phyloP scores from a whole-genome alignment of 2,113 vertebrate species.

The Trichomycterus rosablanca region DNA sequence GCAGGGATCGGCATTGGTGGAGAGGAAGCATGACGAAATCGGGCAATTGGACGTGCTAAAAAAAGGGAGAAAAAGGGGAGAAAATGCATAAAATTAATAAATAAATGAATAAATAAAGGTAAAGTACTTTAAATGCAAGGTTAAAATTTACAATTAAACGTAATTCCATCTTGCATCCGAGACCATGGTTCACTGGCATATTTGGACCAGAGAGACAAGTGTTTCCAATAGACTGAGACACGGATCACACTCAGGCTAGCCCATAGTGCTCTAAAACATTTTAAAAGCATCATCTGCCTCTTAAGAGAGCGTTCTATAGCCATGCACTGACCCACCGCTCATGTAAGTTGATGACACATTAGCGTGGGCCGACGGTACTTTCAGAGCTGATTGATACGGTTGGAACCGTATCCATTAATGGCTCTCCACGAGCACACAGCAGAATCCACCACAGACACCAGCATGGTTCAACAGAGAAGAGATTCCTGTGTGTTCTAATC shows the following conservation, averaged over 20 bases:
- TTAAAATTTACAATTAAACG: constrained; percentile 20
- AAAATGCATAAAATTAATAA: too few relatives aligned
- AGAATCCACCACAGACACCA: constrained; percentile 52
- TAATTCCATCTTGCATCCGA: constrained; percentile 15
- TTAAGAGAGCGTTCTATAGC: constrained; percentile 13
- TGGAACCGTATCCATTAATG: constrained; percentile 56
- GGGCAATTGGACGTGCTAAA: too few relatives aligned
- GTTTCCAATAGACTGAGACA: constrained; percentile 5
- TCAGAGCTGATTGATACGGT: constrained; percentile 59
- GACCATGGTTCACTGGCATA: constrained; percentile 3
- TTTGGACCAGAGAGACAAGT: constrained; percentile 13
- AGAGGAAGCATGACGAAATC: too few relatives aligned
- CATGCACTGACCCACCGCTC: not conserved
- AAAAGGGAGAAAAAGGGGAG: too few relatives aligned
- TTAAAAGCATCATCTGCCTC: constrained; percentile 17
- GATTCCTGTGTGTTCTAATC: constrained; percentile 54
- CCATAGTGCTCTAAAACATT: constrained; percentile 8
- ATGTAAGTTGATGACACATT: constrained; percentile 31
- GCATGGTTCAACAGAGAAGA: constrained; percentile 50
- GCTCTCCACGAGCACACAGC: constrained; percentile 51
- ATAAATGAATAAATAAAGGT: constrained; percentile 15
- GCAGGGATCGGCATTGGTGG: too few relatives aligned
- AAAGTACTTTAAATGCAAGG: constrained; percentile 10
- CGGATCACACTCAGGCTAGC: not conserved
- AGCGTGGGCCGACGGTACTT: constrained; percentile 47